Conservation (phyloP, 2,797 vertebrate species). For the Cyprinodon diabolis region DNA sequence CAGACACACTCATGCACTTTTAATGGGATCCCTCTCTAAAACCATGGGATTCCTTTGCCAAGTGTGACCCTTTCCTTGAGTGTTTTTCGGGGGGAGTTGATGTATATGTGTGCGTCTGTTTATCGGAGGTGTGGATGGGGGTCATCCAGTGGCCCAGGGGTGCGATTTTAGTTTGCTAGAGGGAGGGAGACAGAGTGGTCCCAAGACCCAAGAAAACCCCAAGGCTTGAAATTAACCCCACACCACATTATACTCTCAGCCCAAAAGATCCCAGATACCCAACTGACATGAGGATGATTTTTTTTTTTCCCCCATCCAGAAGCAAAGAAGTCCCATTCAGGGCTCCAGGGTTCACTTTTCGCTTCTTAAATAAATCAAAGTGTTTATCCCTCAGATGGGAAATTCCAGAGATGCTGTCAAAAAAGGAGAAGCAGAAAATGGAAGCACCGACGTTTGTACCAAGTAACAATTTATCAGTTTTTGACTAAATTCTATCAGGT, state of each 20-base stretch:
- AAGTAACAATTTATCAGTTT: not conserved
- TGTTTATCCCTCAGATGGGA: not conserved
- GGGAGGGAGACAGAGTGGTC: slow-evolving; percentile 69
- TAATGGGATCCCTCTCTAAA: slow-evolving; percentile 75
- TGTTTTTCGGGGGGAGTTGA: slow-evolving; percentile 26
- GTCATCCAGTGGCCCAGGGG: slow-evolving; percentile 69
- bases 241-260: not conserved
- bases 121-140: slow-evolving; percentile 35
- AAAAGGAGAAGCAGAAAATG: not conserved
- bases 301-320: not conserved
- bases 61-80: slow-evolving; percentile 23
- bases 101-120: slow-evolving; percentile 7
- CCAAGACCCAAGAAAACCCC: slow-evolving; percentile 71
- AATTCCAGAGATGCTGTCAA: not conserved
- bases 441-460: not conserved
- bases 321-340: not conserved
- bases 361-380: not conserved
- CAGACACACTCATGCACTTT: slow-evolving; percentile 81
- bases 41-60: slow-evolving; percentile 61
- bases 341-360: not conserved
- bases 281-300: not conserved
- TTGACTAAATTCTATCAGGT: not conserved
- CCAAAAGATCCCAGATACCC: not conserved
- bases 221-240: slow-evolving; percentile 69
- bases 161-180: slow-evolving; percentile 62